These are phyloP conservation scores for Chromobotia macracanthus DNA, from an alignment of 2,797 vertebrate species.

Conservation along the genomic window DNA sequence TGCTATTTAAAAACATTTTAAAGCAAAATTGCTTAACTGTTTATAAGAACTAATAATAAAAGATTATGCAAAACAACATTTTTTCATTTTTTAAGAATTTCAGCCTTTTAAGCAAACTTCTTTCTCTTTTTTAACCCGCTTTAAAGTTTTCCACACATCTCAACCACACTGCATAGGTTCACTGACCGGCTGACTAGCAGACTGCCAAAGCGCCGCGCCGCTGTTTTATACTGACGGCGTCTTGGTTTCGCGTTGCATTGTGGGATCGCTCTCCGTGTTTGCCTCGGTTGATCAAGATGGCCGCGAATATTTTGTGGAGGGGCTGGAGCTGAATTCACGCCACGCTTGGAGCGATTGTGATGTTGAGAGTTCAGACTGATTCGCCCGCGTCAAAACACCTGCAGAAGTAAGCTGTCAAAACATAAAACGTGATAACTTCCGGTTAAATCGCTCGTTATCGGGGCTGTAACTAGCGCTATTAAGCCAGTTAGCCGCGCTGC, in stretches of 20 bases:
- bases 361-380: conserved; percentile 53
- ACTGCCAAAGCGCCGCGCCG: conserved; percentile 9
- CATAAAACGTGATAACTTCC: background rate
- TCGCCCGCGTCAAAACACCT: conserved; percentile 48
- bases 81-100: background rate
- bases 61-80: background rate
- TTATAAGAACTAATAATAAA: background rate
- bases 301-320: conserved; percentile 64
- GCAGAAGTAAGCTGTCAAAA: conserved; percentile 51
- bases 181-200: background rate
- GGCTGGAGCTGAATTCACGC: conserved; percentile 54
- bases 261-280: conserved; percentile 61
- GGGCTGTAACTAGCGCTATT: conserved; percentile 9
- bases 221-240: conserved; percentile 23
- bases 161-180: no score
- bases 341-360: conserved; percentile 52
- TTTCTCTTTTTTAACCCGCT: no score
- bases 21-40: background rate
- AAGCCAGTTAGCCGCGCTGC: conserved; percentile 38
- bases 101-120: no score
- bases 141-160: no score
- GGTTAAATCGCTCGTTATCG: background rate
- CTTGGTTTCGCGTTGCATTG: conserved; percentile 54
- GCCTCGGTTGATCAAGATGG: conserved; percentile 67
- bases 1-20: background rate